Conservation (phyloP, 2,888 invertebrate species). For the Luperina nickerlii region DNA sequence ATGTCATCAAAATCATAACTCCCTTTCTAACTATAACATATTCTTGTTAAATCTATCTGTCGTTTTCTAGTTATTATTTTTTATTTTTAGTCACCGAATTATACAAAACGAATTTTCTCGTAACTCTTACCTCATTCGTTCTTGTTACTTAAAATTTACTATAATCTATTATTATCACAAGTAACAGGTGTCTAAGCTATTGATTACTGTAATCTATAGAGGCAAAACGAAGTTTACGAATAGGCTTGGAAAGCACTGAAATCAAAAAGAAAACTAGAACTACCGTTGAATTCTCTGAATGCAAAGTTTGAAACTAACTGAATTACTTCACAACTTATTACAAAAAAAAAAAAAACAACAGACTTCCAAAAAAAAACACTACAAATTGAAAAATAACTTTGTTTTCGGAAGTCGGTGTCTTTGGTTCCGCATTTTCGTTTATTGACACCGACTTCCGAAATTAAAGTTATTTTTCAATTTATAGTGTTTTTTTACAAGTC, state of each 20-base stretch:
- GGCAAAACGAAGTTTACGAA: background rate
- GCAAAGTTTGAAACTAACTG: slow-evolving; percentile 25
- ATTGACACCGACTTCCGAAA: no score
- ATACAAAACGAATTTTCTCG: background rate
- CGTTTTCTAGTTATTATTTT: background rate
- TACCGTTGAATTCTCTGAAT: slow-evolving; percentile 1
- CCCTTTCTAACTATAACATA: background rate
- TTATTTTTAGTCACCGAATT: no score
- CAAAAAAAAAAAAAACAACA: no score
- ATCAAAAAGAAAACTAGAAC: slow-evolving; percentile 2
- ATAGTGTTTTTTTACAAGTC: no score
- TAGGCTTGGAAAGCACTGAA: background rate
- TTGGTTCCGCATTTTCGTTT: no score
- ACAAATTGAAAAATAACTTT: no score
- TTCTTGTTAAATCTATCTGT: background rate
- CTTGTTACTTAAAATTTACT: background rate
- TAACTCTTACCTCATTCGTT: no score
- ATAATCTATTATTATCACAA: background rate
- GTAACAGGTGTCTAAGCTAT: background rate
- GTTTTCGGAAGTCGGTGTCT: no score
- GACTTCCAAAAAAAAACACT: no score
- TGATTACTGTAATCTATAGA: background rate
- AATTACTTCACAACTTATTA: slow-evolving; percentile 8
- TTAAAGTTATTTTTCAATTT: no score
- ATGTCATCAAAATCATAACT: background rate